Conservation (phyloP, 2,113 vertebrate genomes). For the Gnathonemus echidnorhynchus region DNA sequence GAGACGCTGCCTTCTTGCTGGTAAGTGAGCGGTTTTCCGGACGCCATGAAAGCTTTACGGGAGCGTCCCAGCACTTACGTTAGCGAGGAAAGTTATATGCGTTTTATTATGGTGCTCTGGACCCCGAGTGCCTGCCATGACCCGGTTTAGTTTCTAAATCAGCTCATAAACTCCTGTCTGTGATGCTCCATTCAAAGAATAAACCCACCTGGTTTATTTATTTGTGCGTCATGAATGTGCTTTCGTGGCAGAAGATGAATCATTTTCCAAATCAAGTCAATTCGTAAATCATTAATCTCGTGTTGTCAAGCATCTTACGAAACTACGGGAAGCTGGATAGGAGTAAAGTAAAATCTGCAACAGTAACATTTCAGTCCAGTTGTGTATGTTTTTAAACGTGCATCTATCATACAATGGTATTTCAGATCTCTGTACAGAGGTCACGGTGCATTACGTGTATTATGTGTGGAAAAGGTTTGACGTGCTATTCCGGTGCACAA, state of each 20-base stretch:
- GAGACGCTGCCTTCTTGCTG: conserved; percentile 48
- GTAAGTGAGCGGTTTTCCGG: conserved; percentile 29
- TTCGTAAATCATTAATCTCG: not conserved
- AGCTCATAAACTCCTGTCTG: not conserved
- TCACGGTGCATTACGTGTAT: not conserved
- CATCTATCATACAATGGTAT: not conserved
- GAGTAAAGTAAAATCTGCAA: not conserved
- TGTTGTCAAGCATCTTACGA: not conserved
- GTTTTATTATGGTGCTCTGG: not conserved
- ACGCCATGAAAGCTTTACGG: not conserved
- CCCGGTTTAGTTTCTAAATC: not conserved
- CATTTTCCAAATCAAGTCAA: not conserved
- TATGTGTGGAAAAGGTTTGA: not conserved
- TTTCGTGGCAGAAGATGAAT: not conserved
- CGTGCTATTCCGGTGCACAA: not conserved
- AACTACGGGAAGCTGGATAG: not conserved
- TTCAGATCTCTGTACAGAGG: not conserved
- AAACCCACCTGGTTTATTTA: not conserved
- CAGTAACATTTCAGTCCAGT: not conserved
- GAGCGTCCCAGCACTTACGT: not conserved
- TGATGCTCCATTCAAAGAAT: not conserved
- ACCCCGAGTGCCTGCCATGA: not conserved
- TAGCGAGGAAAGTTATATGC: not conserved
- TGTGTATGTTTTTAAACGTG: not conserved
- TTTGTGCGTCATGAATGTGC: not conserved